A percentile compares a stretch with the other conserved stretches of the same genome.
These are phyloP conservation scores for Muscicapa striata DNA, from an alignment of 2,797 vertebrate species.

Conservation along the genomic window DNA sequence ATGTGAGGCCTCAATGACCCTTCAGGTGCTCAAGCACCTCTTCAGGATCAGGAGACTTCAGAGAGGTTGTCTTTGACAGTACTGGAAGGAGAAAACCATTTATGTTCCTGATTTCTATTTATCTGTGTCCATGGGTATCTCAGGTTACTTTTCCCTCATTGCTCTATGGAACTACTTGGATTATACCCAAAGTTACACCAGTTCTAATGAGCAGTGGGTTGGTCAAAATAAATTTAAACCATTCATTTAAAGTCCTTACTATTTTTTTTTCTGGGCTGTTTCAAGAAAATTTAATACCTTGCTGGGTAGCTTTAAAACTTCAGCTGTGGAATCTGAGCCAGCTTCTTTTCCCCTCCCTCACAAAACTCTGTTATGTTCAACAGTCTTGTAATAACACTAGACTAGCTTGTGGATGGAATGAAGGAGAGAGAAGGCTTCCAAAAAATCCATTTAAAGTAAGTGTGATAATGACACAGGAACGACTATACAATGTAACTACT, in stretches of 20 bases:
- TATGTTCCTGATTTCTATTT: neutral
- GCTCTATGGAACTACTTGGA: neutral
- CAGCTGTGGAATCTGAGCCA: neutral
- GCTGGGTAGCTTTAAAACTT: neutral
- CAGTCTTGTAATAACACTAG: neutral
- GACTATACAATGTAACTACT: neutral
- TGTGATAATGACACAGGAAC: constrained; percentile 43
- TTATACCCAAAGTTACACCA: neutral
- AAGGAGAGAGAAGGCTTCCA: neutral
- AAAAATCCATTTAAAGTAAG: constrained; percentile 21
- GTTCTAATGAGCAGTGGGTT: neutral
- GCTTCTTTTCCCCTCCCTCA: neutral
- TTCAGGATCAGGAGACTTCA: neutral
- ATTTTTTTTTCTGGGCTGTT: neutral
- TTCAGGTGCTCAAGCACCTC: neutral
- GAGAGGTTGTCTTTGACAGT: neutral
- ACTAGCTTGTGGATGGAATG: constrained; percentile 23
- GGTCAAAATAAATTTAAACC: neutral
- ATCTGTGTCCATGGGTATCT: neutral
- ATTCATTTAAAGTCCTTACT: neutral
- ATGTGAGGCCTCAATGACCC: neutral
- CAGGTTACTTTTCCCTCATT: neutral
- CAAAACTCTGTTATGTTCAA: neutral
- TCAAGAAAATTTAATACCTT: neutral
- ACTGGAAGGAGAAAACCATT: neutral